Conservation (phyloP, 2,888 invertebrate genomes). For the Clostera curtula region DNA sequence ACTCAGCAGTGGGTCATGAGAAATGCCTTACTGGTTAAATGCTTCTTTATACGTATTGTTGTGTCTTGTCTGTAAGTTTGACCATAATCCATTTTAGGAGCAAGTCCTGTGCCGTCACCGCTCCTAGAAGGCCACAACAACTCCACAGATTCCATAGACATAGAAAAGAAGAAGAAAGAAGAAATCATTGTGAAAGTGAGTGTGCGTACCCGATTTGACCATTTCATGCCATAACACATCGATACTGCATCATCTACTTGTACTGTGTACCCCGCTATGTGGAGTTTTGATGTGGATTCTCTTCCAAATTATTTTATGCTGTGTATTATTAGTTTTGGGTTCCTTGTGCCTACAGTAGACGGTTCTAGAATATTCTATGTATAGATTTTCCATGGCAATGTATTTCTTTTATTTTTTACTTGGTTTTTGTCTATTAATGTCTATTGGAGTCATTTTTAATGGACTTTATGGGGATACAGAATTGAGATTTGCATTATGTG, state of each 20-base stretch:
- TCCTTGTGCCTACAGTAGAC: constrained; percentile 5
- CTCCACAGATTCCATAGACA: constrained; percentile 85
- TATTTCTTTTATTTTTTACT: too few relatives aligned
- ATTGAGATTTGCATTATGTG: too few relatives aligned
- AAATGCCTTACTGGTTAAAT: too few relatives aligned
- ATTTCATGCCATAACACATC: constrained; percentile 34
- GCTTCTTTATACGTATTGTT: too few relatives aligned
- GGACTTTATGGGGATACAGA: too few relatives aligned
- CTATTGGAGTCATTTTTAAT: too few relatives aligned
- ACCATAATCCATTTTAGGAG: constrained; percentile 50
- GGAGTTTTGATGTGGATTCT: constrained; percentile 50
- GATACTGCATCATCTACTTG: constrained; percentile 32
- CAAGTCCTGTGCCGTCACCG: constrained; percentile 86
- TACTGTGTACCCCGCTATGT: constrained; percentile 41
- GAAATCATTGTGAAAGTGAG: constrained; percentile 73
- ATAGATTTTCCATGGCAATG: too few relatives aligned
- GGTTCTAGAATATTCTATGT: too few relatives aligned
- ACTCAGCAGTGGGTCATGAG: too few relatives aligned
- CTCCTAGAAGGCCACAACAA: constrained; percentile 81
- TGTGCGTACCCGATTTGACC: constrained; percentile 9
- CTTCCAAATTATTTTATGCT: constrained; percentile 28
- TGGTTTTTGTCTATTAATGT: too few relatives aligned
- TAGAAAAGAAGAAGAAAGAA: constrained; percentile 80
- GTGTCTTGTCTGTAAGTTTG: too few relatives aligned
- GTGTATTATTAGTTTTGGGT: constrained; percentile 45